Base-by-base conservation (phyloP, 2,113 vertebrate genomes). In the Pao palembangensis region DNA sequence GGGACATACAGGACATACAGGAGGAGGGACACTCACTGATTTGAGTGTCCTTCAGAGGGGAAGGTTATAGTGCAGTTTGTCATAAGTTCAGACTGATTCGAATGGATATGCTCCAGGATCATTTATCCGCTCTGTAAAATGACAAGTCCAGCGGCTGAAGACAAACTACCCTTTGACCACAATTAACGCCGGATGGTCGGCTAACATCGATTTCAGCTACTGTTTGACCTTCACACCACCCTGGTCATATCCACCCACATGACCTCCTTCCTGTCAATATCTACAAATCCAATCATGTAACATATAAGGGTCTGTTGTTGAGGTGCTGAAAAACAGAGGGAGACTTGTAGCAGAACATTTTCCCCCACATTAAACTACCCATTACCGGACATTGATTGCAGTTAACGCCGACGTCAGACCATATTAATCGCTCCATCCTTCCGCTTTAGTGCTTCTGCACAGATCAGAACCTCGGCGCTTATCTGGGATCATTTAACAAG, bases 351-450 rank as follows among this genome's bases (percentile, higher is more conserved):
- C 41, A 50, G 51, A 75, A 55, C 31, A 1, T 23, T 70, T 76
- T 69, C 75, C 69, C 69, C 64, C 25, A 64, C 77, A 81, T 85
- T 80, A 78, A 88, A 85, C 67, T 82, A 74, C 58, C 74, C 74
- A 88, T 88, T 84, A 85, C 75, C 51, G 77, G 70, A 82, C 75
- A 86, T 82, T 85, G 83, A 89, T 88, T 86, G 73, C 68, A 77
- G 80, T 83, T 84, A 85, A 84, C 80, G 76, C 81, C 51, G 13
- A 76, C 6, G 70, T 69, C 79, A 80, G 71, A 52, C 50, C 56
- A 34, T 81, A 89, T 87, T 83, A 88, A 86, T 86, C 70, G 74
- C 18, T 71, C 61, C 82, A 78, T 85, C 76, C 80, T 78, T 83
- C 73, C 18, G 55, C 71, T 71, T 41, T 21, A 25, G 49, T 55